Evolutionary conservation across 2,888 invertebrate genomes (phyloP).

Genomic region (Schrankia costaestrigalis): DNA sequence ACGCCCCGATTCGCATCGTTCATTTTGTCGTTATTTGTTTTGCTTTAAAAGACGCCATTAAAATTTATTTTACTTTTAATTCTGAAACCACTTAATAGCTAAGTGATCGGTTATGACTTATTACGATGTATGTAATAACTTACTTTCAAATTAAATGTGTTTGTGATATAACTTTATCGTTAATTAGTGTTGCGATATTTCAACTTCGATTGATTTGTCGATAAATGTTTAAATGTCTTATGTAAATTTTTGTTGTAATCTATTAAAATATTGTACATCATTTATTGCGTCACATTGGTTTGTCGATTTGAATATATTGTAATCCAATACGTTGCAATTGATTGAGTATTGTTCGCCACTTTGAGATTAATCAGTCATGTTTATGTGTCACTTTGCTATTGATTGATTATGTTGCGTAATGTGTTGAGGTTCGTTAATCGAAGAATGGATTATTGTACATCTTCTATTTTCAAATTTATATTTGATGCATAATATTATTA

Average conservation of each 20-base stretch:
- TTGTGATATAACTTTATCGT: constrained; percentile 26
- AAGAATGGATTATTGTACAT: too few species aligned
- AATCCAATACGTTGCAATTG: too few species aligned
- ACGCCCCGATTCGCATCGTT: constrained; percentile 59
- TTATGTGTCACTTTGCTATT: too few species aligned
- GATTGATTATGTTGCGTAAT: too few species aligned
- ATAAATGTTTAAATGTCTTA: constrained; percentile 2
- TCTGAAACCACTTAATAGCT: constrained; percentile 24
- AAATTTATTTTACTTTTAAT: constrained; percentile 26
- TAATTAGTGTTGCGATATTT: constrained; percentile 18
- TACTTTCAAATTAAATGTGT: constrained; percentile 31
- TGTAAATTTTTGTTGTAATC: constrained; percentile 6
- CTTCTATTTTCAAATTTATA: too few species aligned
- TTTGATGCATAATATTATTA: too few species aligned
- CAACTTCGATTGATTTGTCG: constrained; percentile 11
- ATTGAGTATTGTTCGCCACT: too few species aligned
- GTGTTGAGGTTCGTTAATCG: too few species aligned
- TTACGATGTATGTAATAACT: constrained; percentile 14
- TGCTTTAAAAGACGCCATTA: constrained; percentile 24
- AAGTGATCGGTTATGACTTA: constrained; percentile 25
- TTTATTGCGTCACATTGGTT: too few species aligned
- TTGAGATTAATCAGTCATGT: too few species aligned
- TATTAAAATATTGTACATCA: too few species aligned
- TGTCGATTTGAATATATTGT: too few species aligned
- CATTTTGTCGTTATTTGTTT: constrained; percentile 59